Evolutionary conservation across 1,140 invertebrate genomes (phyloP).

Genomic region (Odontomachus brunneus): DNA sequence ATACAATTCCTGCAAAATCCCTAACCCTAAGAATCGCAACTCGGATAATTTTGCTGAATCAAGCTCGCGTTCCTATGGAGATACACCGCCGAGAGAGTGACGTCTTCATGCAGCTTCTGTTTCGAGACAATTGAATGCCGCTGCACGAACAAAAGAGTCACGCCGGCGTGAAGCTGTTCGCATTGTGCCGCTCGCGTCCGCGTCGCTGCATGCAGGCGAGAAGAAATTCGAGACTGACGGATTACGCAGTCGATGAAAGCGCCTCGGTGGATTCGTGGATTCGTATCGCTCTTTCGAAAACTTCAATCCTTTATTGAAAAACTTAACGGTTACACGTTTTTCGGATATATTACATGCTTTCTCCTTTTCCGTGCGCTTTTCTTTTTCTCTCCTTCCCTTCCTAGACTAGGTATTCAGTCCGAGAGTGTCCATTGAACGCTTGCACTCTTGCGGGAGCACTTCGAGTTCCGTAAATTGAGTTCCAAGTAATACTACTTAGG

Average conservation of each 20-base stretch:
- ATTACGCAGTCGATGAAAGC: no score
- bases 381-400: not conserved
- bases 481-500: conserved; percentile 46
- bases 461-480: conserved; percentile 45
- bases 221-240: not conserved
- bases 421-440: not conserved
- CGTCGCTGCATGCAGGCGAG: not conserved
- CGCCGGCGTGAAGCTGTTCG: conserved; percentile 7
- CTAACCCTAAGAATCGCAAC: conserved; percentile 58
- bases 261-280: no score
- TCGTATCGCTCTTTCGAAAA: no score
- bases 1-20: conserved; percentile 45
- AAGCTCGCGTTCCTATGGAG: conserved; percentile 49
- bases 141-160: conserved; percentile 49
- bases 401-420: not conserved
- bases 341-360: not conserved
- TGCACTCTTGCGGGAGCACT: not conserved
- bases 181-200: not conserved
- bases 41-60: conserved; percentile 47
- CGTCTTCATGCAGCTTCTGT: conserved; percentile 39
- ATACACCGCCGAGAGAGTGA: conserved; percentile 1
- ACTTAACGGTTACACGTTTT: not conserved
- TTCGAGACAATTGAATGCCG: conserved; percentile 52
- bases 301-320: conserved; percentile 23
- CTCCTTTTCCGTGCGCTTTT: no score